A percentile compares a stretch with the other conserved stretches of the same genome.
Conservation (phyloP, 2,888 invertebrate species). For the Phengaris arion region DNA sequence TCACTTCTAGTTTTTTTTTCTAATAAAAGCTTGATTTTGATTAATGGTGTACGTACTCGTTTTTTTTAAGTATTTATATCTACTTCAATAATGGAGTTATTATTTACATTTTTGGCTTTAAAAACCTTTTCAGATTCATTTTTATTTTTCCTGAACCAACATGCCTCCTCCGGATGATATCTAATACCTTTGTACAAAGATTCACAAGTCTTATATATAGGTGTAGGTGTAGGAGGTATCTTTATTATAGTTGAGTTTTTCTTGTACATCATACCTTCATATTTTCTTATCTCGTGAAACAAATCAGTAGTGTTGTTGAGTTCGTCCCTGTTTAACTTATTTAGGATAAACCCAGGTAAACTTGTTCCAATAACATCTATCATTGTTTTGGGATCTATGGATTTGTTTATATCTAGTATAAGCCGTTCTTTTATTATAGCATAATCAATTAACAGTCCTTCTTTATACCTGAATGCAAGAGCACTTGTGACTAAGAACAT, state of each 20-base stretch:
- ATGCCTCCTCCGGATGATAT: no score
- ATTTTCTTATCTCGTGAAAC: conserved; percentile 27
- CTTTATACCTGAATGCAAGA: no score
- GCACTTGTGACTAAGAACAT: no score
- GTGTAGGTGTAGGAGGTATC: no score
- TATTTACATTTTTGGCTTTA: no score
- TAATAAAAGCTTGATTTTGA: conserved; percentile 31
- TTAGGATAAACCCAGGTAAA: conserved; percentile 30
- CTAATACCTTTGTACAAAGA: no score
- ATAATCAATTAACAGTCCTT: neutral
- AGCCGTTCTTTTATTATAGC: neutral
- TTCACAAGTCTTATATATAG: no score
- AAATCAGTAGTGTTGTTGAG: conserved; percentile 30
- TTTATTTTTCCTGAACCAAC: no score
- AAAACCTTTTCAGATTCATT: no score
- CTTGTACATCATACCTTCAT: no score
- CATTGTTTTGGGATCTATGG: conserved; percentile 21
- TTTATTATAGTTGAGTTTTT: no score
- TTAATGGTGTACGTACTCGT: conserved; percentile 30
- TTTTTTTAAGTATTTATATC: conserved; percentile 29
- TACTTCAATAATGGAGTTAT: conserved; percentile 28
- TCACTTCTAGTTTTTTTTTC: conserved; percentile 34
- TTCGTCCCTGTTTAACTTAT: conserved; percentile 32
- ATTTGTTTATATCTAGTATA: conserved; percentile 11
- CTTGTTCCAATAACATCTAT: conserved; percentile 21